phyloP scores from a whole-genome alignment of 2,797 vertebrate genomes.

The Coreius guichenoti region DNA sequence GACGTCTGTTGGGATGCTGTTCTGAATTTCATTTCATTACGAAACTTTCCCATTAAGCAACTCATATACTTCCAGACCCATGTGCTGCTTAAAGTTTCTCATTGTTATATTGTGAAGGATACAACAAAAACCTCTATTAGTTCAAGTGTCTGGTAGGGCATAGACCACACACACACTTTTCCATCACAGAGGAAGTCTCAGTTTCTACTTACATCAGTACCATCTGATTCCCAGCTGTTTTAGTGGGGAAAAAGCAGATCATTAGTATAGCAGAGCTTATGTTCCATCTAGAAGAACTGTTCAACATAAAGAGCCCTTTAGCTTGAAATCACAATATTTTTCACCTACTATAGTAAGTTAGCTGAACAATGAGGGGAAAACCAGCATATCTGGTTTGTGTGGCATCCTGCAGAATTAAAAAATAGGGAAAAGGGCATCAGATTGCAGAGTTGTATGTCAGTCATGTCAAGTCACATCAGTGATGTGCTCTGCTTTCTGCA shows the following conservation, averaged over 20 bases:
- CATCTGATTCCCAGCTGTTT: conserved; percentile 48
- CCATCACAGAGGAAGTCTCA: conserved; percentile 56
- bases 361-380: neutral
- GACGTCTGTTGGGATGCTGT: conserved; percentile 37
- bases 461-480: conserved; percentile 32
- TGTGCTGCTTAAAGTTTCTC: neutral
- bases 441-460: conserved; percentile 30
- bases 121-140: conserved; percentile 10
- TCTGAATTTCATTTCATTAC: conserved; percentile 40
- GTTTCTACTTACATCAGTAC: conserved; percentile 44
- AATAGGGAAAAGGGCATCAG: conserved; percentile 33
- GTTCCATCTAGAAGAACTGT: neutral
- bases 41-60: conserved; percentile 16
- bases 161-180: conserved; percentile 60
- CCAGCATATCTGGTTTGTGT: neutral
- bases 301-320: neutral
- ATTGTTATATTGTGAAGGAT: conserved; percentile 19
- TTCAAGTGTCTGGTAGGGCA: conserved; percentile 15
- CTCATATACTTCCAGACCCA: neutral
- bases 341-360: neutral
- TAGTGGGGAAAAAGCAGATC: neutral
- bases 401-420: conserved; percentile 1
- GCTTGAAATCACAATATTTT: neutral
- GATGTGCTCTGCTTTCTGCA: neutral
- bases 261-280: neutral